Conservation (phyloP, 2,888 invertebrate species). For the Chloromyia formosa region DNA sequence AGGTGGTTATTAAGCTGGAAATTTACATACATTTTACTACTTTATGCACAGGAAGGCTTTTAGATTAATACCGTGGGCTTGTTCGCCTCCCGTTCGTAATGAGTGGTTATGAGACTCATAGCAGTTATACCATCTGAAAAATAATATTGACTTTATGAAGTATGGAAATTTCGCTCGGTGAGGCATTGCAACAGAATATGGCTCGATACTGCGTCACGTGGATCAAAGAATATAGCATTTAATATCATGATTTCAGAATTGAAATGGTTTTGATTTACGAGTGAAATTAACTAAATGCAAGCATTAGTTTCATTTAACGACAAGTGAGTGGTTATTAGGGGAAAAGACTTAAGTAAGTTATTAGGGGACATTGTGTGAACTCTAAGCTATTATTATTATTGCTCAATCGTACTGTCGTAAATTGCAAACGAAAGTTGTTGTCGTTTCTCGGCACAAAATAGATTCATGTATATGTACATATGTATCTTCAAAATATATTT, state of each 20-base stretch:
- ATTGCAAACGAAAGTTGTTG: too few relatives aligned
- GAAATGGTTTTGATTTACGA: background rate
- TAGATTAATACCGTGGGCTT: slow-evolving; percentile 13
- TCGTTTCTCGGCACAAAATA: too few relatives aligned
- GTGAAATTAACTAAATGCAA: background rate
- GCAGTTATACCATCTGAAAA: slow-evolving; percentile 20
- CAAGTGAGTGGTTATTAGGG: background rate
- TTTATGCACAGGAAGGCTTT: slow-evolving; percentile 35
- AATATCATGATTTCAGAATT: background rate
- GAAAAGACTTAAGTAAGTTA: background rate
- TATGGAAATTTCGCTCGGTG: slow-evolving; percentile 29
- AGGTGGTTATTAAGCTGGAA: slow-evolving; percentile 38
- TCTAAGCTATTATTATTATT: too few relatives aligned
- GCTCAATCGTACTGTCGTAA: too few relatives aligned
- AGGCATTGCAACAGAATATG: slow-evolving; percentile 12
- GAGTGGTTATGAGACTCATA: slow-evolving; percentile 35
- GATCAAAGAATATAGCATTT: background rate
- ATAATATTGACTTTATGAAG: slow-evolving; percentile 39
- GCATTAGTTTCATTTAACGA: background rate
- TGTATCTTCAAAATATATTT: too few relatives aligned
- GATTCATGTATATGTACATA: too few relatives aligned
- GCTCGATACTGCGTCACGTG: background rate
- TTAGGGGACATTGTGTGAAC: background rate
- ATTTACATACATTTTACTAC: slow-evolving; percentile 37
- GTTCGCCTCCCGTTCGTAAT: slow-evolving; percentile 16